phyloP scores from a whole-genome alignment of 2,797 vertebrate species.

The Loriculus beryllinus region DNA sequence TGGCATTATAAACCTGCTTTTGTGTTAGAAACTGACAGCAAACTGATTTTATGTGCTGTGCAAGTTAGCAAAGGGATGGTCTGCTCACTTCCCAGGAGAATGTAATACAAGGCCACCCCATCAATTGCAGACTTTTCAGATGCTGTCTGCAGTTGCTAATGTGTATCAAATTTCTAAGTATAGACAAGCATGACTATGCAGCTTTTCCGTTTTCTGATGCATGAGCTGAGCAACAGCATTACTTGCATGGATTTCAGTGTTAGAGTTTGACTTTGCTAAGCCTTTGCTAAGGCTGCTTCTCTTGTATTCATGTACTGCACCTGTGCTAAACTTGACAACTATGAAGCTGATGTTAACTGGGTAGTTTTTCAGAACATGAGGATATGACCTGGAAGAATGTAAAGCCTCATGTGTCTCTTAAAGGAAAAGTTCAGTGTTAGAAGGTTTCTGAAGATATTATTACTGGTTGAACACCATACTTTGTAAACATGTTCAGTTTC shows the following conservation, averaged over 20 bases:
- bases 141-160: background rate
- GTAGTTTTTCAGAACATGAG: background rate
- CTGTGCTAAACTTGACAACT: background rate
- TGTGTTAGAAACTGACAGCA: background rate
- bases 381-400: background rate
- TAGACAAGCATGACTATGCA: background rate
- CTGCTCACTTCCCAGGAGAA: background rate
- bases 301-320: background rate
- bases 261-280: background rate
- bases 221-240: background rate
- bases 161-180: background rate
- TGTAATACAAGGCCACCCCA: background rate
- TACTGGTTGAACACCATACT: background rate
- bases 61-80: background rate
- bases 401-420: background rate
- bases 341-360: background rate
- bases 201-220: background rate
- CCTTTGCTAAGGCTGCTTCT: no score
- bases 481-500: background rate
- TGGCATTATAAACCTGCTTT: background rate
- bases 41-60: background rate
- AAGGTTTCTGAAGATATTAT: background rate
- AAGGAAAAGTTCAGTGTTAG: background rate
- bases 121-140: background rate
- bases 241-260: background rate